phyloP scores from a whole-genome alignment of 1,140 invertebrate genomes.

The Drosophila lowei region DNA sequence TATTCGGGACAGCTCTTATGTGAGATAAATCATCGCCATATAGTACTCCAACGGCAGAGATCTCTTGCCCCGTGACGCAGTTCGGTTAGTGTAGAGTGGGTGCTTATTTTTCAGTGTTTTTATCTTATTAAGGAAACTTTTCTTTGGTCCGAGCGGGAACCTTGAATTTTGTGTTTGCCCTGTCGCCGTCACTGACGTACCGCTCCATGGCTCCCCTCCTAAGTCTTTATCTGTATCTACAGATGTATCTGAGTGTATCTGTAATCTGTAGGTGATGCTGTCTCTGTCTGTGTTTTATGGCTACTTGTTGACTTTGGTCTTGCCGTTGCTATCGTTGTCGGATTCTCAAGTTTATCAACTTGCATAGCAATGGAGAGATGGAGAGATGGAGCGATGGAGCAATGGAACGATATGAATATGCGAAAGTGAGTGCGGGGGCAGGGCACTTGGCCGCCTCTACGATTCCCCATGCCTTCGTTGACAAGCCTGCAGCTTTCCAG shows the following conservation, averaged over 20 bases:
- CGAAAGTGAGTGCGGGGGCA: slow-evolving; percentile 9
- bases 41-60: slow-evolving; percentile 18
- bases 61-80: slow-evolving; percentile 27
- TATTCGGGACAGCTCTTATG: neutral
- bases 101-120: slow-evolving; percentile 26
- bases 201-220: slow-evolving; percentile 7
- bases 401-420: slow-evolving; percentile 57
- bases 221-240: slow-evolving; percentile 7
- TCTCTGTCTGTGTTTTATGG: slow-evolving; percentile 64
- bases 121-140: slow-evolving; percentile 45
- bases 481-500: slow-evolving; percentile 34
- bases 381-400: no score
- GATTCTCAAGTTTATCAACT: slow-evolving; percentile 64
- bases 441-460: slow-evolving; percentile 15
- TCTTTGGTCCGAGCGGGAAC: slow-evolving; percentile 18
- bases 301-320: slow-evolving; percentile 61
- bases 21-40: slow-evolving; percentile 13
- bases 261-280: slow-evolving; percentile 12
- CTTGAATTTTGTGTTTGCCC: slow-evolving; percentile 50
- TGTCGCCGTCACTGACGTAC: slow-evolving; percentile 29
- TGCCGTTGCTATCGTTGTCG: slow-evolving; percentile 32
- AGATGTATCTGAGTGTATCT: slow-evolving; percentile 5
- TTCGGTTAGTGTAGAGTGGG: slow-evolving; percentile 7
- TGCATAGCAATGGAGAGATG: slow-evolving; percentile 59
- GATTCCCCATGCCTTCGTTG: slow-evolving; percentile 6